Evolutionary conservation across 2,888 invertebrate genomes (phyloP).

Genomic region (Orthosia gothica): DNA sequence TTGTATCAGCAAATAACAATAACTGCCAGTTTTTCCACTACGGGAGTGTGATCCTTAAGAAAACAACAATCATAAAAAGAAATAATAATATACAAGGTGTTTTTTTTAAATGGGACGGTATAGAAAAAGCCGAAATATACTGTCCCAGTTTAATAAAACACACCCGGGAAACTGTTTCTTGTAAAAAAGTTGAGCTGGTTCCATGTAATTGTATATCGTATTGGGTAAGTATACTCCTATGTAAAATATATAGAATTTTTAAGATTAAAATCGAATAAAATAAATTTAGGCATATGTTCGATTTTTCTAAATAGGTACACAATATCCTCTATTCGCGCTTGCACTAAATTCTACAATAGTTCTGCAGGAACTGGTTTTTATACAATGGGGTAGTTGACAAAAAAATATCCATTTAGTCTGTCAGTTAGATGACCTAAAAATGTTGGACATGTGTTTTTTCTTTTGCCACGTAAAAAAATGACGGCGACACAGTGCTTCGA

Average conservation of each 20-base stretch:
- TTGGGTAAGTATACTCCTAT: neutral
- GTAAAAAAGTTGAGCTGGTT: slow-evolving; percentile 39
- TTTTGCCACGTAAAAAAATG: no score
- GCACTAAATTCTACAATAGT: slow-evolving; percentile 26
- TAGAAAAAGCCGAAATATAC: neutral
- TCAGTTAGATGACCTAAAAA: no score
- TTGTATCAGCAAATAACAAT: slow-evolving; percentile 19
- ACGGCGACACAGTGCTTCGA: no score
- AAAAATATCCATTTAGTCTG: no score
- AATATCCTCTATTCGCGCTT: slow-evolving; percentile 12
- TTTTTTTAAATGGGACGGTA: neutral
- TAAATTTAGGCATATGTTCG: slow-evolving; percentile 8
- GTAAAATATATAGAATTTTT: slow-evolving; percentile 19
- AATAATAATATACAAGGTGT: slow-evolving; percentile 2
- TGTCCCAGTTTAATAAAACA: neutral
- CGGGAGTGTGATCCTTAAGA: no score
- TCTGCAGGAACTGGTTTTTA: slow-evolving; percentile 57
- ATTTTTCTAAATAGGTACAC: slow-evolving; percentile 25
- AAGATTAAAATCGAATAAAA: slow-evolving; percentile 27
- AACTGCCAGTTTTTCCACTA: neutral
- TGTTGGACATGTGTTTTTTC: no score
- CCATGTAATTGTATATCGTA: slow-evolving; percentile 2
- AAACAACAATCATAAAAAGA: neutral
- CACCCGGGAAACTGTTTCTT: neutral
- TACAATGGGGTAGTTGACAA: slow-evolving; percentile 39